Evolutionary conservation across 2,797 vertebrate species (phyloP).

Genomic region (Eulemur albifrons): DNA sequence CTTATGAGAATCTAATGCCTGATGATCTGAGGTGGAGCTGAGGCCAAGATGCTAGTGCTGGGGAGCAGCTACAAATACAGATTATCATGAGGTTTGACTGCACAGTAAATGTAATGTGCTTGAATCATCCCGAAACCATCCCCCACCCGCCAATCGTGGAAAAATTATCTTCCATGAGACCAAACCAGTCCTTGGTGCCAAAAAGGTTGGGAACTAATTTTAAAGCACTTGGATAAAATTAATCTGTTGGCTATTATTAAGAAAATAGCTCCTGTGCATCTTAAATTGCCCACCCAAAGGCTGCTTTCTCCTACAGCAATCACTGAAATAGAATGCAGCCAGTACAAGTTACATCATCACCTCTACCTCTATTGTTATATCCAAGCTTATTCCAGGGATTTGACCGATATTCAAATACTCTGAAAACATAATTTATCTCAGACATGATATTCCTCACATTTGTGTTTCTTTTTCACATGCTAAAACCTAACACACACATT

Average conservation of each 20-base stretch:
- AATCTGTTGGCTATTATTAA: background rate
- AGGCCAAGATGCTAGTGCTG: too few relatives aligned
- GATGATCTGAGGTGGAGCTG: too few relatives aligned
- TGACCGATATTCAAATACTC: background rate
- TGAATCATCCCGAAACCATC: too few relatives aligned
- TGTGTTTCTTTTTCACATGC: background rate
- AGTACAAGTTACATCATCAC: background rate
- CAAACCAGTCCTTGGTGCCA: too few relatives aligned
- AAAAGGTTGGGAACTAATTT: background rate
- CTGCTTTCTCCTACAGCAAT: background rate
- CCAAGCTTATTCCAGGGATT: background rate
- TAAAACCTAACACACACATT: background rate
- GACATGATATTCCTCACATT: background rate
- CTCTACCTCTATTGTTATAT: background rate
- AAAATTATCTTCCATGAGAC: too few relatives aligned
- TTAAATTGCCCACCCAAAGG: background rate
- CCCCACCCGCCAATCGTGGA: too few relatives aligned
- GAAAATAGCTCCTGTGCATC: background rate
- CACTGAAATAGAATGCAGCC: background rate
- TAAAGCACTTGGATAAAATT: background rate
- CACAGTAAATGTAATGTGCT: too few relatives aligned
- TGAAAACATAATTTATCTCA: background rate
- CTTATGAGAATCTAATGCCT: too few relatives aligned
- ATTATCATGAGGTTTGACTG: too few relatives aligned
- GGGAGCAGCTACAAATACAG: too few relatives aligned